Base-by-base conservation (phyloP, 1,140 invertebrate species). In the Araneus ventricosus region DNA sequence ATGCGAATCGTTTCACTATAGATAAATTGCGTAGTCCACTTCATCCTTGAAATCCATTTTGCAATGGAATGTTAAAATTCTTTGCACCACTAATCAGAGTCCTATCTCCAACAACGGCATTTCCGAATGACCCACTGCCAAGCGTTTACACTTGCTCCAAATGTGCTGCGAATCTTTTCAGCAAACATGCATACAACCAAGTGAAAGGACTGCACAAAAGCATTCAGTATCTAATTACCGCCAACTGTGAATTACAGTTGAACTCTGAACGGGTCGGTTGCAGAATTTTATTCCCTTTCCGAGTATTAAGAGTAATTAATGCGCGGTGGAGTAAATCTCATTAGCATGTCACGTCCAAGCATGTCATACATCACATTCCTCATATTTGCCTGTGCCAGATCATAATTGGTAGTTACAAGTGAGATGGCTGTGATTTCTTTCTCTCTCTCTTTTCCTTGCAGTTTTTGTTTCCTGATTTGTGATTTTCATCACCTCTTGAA, bases 221-320 rank as follows among this genome's bases (percentile, higher is more conserved):
- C 45, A 41, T 85, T 85, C 84, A 30, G 39, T 41, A 85, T 59
- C 84, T 85, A 85, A 85, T 85, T 85, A 85, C 84, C 79, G n/a
- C 20, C 7, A 82, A 41, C 10, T 41, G 37, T 45, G 84, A 85
- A 57, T 57, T 85, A 34, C 45, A 85, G 84, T 57, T 85, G 84
- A 59, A 85, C 52, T 85, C 24, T 67, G n/a, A 27, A 27, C n/a
- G 27, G 63, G 22, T 10, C 24, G n/a, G n/a, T 27, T 27, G 20
- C 67, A 22, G 24, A n/a, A 24, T 63, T 61, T 67, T 67, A 67
- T 67, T 67, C 84, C 84, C 79, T 7, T 20, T 24, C 79, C 22
- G 79, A 41, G 45, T 59, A 85, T 85, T 85, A 85, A 30, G 41
- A 57, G 84, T 85, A 85, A 85, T 85, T 85, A 85, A 85, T 85